Percentiles rank a stretch among this genome's conserved stretches.
phyloP scores from a whole-genome alignment of 1,140 invertebrate species.

The Aphis craccivora region DNA sequence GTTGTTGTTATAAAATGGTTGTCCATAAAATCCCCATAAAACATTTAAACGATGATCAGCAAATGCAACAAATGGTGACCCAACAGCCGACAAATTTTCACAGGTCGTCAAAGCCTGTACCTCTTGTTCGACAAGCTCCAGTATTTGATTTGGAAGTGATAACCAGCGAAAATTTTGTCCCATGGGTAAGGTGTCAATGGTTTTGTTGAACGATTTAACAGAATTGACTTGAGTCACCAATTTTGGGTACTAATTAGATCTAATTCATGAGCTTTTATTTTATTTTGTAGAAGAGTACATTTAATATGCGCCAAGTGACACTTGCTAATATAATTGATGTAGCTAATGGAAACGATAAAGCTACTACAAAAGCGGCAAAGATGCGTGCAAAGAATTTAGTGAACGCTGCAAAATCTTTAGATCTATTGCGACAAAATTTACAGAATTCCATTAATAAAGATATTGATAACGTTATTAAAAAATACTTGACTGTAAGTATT shows the following conservation, averaged over 20 bases:
- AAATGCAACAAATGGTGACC: conserved; percentile 42
- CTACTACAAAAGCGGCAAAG: conserved; percentile 60
- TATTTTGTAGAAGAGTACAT: conserved; percentile 68
- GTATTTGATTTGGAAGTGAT: conserved; percentile 55
- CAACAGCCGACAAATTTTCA: not conserved
- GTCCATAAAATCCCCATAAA: conserved; percentile 46
- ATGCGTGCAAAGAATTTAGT: conserved; percentile 68
- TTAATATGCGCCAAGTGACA: conserved; percentile 71
- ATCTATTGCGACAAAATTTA: conserved; percentile 76
- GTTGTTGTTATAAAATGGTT: conserved; percentile 12
- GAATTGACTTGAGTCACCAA: not conserved
- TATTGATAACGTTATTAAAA: conserved; percentile 77
- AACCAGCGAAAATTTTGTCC: conserved; percentile 44
- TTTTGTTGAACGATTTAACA: not conserved
- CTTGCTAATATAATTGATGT: conserved; percentile 68
- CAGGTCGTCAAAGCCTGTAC: conserved; percentile 31
- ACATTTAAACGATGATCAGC: conserved; percentile 38
- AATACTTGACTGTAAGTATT: conserved; percentile 74
- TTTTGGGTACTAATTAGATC: not conserved
- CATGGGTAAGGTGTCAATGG: conserved; percentile 14
- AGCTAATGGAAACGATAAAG: conserved; percentile 55
- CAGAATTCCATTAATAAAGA: conserved; percentile 80
- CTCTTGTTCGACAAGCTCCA: conserved; percentile 43
- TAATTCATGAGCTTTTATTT: conserved; percentile 1
- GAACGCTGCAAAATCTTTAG: conserved; percentile 75